These are phyloP conservation scores for Spisula subtruncata DNA, from an alignment of 2,888 invertebrate species.

Conservation along the genomic window DNA sequence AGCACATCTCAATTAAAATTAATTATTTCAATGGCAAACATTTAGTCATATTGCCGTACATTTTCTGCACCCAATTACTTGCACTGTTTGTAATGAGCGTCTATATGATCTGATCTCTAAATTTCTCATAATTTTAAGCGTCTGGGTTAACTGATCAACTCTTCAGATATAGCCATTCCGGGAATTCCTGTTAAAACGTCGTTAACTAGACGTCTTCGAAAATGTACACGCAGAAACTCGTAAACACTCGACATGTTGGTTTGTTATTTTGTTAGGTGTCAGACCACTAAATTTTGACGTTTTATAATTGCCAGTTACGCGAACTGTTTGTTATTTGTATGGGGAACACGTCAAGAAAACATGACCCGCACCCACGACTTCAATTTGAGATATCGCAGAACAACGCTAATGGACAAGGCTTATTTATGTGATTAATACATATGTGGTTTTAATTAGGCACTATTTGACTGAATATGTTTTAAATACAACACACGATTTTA, in stretches of 20 bases:
- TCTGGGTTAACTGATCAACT: background rate
- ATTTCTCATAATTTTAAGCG: background rate
- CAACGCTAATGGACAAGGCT: background rate
- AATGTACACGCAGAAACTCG: background rate
- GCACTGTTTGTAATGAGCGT: constrained; percentile 3
- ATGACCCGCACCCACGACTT: background rate
- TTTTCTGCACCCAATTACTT: constrained; percentile 12
- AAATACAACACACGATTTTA: background rate
- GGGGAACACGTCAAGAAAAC: constrained; percentile 13
- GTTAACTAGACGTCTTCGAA: background rate
- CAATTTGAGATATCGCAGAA: background rate
- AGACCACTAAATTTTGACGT: background rate
- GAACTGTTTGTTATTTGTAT: background rate
- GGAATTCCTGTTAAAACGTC: background rate
- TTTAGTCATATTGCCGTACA: background rate
- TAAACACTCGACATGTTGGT: background rate
- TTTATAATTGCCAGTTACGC: constrained; percentile 17
- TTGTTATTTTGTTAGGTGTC: constrained; percentile 26
- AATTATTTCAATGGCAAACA: background rate
- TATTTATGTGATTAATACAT: background rate
- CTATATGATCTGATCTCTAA: background rate
- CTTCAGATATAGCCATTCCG: background rate
- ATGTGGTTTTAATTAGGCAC: constrained; percentile 10
- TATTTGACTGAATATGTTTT: background rate
- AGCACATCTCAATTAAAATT: background rate